Base-by-base conservation (phyloP, 2,888 invertebrate genomes). In the Protophormia terraenovae region DNA sequence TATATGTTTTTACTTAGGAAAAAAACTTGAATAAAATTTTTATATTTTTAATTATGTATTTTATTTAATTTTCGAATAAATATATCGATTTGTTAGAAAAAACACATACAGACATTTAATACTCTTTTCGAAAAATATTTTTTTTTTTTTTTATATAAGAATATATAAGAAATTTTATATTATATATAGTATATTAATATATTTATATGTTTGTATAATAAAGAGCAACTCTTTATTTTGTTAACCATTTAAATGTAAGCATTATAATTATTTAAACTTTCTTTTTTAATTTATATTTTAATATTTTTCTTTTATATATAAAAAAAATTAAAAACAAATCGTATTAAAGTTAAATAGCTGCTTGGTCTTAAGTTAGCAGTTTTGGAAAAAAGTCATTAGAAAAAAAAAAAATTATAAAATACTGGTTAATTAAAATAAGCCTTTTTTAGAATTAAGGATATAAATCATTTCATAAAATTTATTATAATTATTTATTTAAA, bases 201-300 rank as follows among this genome's bases (percentile, higher is more conserved):
- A 24, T 24, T 12, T 24, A 53, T 12, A 24, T 24, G 3, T 38
- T 35, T 41, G 5, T 55, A 14, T 41, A 27, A 22, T 55, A 83
- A 62, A 45, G 53, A 67, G 67, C 58, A 67, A 66, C 45, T 67
- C 29, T 67, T 75, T 60, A 60, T 22, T 75, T 38, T 75, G 47
- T 78, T 83, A 78, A 83, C 45, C 47, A 78, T 60, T 50, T 67
- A 29, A 66, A 58, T 77, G 64, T 67, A 78, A 78, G 83, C 83
- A 73, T 78, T 66, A 72, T 12, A 66, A 77, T 66, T 66, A 64
- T 45, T 55, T 16, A n/a, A 64, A n/a, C n/a, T 35, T 14, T 53
- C 14, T 27, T 53, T 53, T 53, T 12, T 22, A 10, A 22, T 8
- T 29, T 58, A 29, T n/a, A 29, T 8, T 53, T 16, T n/a, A 29